These are phyloP conservation scores for Anniella stebbinsi DNA, from an alignment of 2,797 vertebrate genomes.

Conservation along the genomic window DNA sequence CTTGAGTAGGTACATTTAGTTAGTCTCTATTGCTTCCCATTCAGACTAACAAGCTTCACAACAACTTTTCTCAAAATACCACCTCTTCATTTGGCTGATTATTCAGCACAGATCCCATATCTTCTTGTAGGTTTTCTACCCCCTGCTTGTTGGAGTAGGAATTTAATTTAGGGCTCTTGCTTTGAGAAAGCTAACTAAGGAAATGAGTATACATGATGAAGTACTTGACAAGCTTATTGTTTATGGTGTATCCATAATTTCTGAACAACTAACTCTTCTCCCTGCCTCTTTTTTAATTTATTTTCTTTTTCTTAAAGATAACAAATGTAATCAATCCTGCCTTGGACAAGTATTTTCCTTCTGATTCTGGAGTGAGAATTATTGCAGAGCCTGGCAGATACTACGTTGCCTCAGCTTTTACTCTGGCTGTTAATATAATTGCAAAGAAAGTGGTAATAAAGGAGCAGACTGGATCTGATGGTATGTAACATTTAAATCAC, in stretches of 20 bases:
- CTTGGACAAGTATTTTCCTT: conserved; percentile 94
- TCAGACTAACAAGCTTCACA: no score
- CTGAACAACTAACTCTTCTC: neutral
- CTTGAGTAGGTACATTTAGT: no score
- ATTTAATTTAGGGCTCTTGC: neutral
- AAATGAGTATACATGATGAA: neutral
- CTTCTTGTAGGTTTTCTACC: neutral
- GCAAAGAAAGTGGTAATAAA: conserved; percentile 94
- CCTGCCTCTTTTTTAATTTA: neutral
- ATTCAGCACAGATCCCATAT: neutral
- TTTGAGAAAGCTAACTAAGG: neutral
- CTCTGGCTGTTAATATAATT: conserved; percentile 94
- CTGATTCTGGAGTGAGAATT: conserved; percentile 85
- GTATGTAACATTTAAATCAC: conserved; percentile 66
- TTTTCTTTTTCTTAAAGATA: conserved; percentile 86
- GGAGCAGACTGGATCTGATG: conserved; percentile 89
- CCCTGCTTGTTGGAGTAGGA: neutral
- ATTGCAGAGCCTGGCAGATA: conserved; percentile 96
- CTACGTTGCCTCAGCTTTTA: conserved; percentile 96
- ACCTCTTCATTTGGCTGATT: neutral
- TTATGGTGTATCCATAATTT: neutral
- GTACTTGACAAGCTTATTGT: no score
- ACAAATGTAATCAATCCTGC: conserved; percentile 91
- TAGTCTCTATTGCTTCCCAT: no score
- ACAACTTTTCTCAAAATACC: neutral